Evolutionary conservation across 2,113 vertebrate genomes (phyloP).

Genomic region (Perccottus glenii): DNA sequence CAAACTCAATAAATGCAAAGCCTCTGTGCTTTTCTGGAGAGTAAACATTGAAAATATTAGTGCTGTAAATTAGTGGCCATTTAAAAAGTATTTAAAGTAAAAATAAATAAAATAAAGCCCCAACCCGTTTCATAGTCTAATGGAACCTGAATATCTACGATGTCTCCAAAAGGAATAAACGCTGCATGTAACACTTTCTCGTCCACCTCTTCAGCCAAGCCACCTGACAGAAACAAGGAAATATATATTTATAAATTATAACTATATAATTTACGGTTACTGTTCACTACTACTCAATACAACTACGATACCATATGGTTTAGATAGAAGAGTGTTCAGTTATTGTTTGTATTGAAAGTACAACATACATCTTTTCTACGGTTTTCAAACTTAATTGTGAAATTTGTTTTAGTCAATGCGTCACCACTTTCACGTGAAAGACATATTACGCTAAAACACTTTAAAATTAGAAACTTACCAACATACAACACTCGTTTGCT

Average conservation of each 20-base stretch:
- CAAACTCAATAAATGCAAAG: slow-evolving; percentile 97
- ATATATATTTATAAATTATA: neutral
- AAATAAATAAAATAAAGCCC: neutral
- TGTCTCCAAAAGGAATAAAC: slow-evolving; percentile 95
- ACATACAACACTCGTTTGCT: slow-evolving; percentile 79
- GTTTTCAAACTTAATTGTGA: too few relatives aligned
- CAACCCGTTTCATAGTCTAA: slow-evolving; percentile 96
- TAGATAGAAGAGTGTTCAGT: too few relatives aligned
- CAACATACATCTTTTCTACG: too few relatives aligned
- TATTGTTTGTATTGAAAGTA: too few relatives aligned
- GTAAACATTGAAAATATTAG: slow-evolving; percentile 5
- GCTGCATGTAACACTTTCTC: slow-evolving; percentile 95
- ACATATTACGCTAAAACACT: too few relatives aligned
- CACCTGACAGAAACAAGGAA: slow-evolving; percentile 77
- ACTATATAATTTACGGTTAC: too few relatives aligned
- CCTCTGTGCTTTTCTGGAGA: slow-evolving; percentile 93
- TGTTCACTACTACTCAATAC: too few relatives aligned
- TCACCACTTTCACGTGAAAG: too few relatives aligned
- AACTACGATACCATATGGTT: too few relatives aligned
- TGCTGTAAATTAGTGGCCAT: too few relatives aligned
- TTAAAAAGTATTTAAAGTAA: neutral
- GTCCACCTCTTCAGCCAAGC: slow-evolving; percentile 95
- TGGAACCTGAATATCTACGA: slow-evolving; percentile 96
- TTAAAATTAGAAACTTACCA: slow-evolving; percentile 60
- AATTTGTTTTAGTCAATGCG: too few relatives aligned